These are phyloP conservation scores for Conus ventricosus DNA, from an alignment of 1,140 invertebrate species.

Conservation along the genomic window DNA sequence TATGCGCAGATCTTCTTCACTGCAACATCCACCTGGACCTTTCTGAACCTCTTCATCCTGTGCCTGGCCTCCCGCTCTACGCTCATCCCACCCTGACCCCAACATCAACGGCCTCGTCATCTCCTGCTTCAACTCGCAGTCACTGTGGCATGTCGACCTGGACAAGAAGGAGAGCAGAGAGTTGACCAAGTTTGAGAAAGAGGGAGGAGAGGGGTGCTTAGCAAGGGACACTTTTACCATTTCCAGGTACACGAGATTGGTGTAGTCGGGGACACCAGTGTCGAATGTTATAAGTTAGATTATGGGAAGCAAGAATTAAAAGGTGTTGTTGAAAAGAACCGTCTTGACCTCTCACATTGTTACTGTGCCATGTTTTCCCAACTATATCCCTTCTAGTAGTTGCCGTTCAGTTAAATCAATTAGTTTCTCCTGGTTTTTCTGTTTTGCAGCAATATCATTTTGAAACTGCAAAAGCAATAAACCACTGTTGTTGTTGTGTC, in stretches of 20 bases:
- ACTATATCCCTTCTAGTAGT: constrained; percentile 6
- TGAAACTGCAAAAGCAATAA: too few relatives aligned
- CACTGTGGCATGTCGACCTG: constrained; percentile 22
- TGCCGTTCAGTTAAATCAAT: background rate
- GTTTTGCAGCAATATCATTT: background rate
- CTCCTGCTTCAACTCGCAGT: constrained; percentile 24
- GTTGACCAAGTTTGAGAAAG: background rate
- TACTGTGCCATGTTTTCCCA: constrained; percentile 8
- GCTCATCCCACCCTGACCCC: constrained; percentile 12
- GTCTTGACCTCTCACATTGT: constrained; percentile 21
- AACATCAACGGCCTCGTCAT: background rate
- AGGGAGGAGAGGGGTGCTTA: constrained; percentile 18
- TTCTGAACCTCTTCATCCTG: constrained; percentile 3
- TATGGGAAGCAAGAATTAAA: background rate
- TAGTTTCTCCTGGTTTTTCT: background rate
- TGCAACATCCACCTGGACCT: background rate
- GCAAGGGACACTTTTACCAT: background rate
- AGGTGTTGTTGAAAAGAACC: background rate
- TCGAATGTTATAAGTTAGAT: constrained; percentile 6
- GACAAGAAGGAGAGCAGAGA: background rate
- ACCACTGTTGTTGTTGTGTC: too few relatives aligned
- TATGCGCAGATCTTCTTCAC: constrained; percentile 24
- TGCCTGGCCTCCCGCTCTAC: constrained; percentile 18
- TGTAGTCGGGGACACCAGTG: background rate
- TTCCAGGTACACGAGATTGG: constrained; percentile 7